Base-by-base conservation (phyloP, 2,888 invertebrate genomes). In the Dicyrtomina minuta region DNA sequence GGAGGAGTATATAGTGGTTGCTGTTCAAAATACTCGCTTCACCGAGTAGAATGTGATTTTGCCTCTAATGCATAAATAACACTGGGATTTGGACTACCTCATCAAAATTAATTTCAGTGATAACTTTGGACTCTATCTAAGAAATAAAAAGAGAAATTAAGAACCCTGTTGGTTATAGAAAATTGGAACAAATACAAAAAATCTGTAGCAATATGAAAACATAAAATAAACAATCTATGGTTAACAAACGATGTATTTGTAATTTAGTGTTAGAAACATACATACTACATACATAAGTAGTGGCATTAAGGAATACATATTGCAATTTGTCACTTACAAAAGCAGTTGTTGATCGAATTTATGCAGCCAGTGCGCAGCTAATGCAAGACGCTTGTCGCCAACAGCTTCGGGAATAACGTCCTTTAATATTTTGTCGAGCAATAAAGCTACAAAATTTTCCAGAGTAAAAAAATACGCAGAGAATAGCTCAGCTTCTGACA, bases 1-100 rank as follows among this genome's bases (percentile, higher is more conserved):
- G 46, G 64, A 69, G 24, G 69, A 69, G 15, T 65, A 69, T 20
- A 55, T 69, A 12, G 69, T 69, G 5, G 55, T 69, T 13, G 69
- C 65, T 8, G 59, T 69, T 41, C 69, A 69, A 49, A 69, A 59
- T 39, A 56, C 64, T 13, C 22, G 33, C 12, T 46, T 67, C 20
- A 51, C 51, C 1, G 60, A 68, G 39, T 58, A 39, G 41, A 41
- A 41, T 41, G 13, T 41, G 13, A 41, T 24, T 24, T 24, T 22
- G n/a, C n/a, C n/a, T n/a, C n/a, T n/a, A n/a, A n/a, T n/a, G n/a
- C n/a, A n/a, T n/a, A n/a, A n/a, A n/a, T n/a, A n/a, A n/a, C n/a
- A n/a, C n/a, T n/a, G n/a, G n/a, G n/a, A n/a, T n/a, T n/a, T n/a
- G n/a, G n/a, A n/a, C n/a, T n/a, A n/a, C n/a, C n/a, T n/a, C n/a